These are phyloP conservation scores for Gasteruption jaculator DNA, from an alignment of 2,888 invertebrate species.

Conservation along the genomic window DNA sequence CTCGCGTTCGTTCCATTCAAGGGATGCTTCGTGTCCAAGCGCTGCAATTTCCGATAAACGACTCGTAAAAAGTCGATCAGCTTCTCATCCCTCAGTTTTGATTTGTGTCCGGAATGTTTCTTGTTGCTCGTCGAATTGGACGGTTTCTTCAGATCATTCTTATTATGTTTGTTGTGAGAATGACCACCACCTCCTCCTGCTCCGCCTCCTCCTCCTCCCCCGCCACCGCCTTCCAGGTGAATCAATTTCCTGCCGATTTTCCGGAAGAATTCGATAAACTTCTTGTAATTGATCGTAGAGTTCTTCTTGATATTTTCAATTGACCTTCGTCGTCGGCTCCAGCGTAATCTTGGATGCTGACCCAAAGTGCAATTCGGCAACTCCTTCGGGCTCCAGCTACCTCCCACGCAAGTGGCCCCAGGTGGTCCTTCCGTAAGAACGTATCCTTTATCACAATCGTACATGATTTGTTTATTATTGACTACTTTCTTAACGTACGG, in stretches of 20 bases:
- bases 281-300: constrained; percentile 25
- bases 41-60: constrained; percentile 44
- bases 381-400: constrained; percentile 87
- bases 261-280: constrained; percentile 47
- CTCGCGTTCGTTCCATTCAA: constrained; percentile 41
- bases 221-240: constrained; percentile 42
- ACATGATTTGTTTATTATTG: constrained; percentile 93
- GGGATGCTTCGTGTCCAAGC: constrained; percentile 41
- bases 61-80: constrained; percentile 47
- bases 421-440: constrained; percentile 82
- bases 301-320: constrained; percentile 39
- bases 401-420: constrained; percentile 92
- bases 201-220: constrained; percentile 25
- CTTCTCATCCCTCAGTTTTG: constrained; percentile 41
- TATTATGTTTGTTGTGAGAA: constrained; percentile 17
- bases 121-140: constrained; percentile 20
- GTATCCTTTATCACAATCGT: constrained; percentile 90
- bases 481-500: constrained; percentile 87
- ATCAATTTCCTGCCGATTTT: constrained; percentile 44
- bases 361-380: constrained; percentile 81
- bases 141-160: constrained; percentile 1
- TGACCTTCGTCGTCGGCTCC: constrained; percentile 68
- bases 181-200: constrained; percentile 14
- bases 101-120: constrained; percentile 28
- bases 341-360: constrained; percentile 81